Percentiles rank a stretch among this genome's conserved stretches.
Evolutionary conservation across 2,113 vertebrate genomes (phyloP).

Genomic region (Suncus etruscus): DNA sequence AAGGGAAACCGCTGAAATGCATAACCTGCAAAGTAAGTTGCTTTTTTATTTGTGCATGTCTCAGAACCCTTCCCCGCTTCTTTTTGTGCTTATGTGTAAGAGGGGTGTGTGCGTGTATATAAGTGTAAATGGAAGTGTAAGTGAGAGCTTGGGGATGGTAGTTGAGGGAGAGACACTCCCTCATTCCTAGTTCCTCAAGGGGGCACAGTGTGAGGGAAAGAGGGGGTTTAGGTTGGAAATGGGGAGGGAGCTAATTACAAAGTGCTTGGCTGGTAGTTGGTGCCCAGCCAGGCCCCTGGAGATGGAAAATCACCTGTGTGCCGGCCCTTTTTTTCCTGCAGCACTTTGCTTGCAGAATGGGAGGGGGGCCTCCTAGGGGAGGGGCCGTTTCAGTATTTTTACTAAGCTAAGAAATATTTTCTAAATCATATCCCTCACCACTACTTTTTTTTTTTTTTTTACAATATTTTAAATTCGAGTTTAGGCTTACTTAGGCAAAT

Average conservation of each 20-base stretch:
- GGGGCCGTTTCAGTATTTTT: background rate
- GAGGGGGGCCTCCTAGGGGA: background rate
- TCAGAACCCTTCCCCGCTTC: background rate
- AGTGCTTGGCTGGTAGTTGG: slow-evolving; percentile 49
- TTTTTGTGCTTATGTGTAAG: background rate
- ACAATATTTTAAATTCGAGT: slow-evolving; percentile 1
- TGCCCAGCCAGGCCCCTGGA: slow-evolving; percentile 38
- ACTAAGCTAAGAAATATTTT: background rate
- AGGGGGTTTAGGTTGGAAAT: slow-evolving; percentile 55
- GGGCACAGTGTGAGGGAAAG: background rate
- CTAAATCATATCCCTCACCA: background rate
- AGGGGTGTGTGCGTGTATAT: background rate
- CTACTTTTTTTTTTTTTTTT: slow-evolving; percentile 52
- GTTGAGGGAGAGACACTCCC: slow-evolving; percentile 59
- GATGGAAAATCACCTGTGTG: slow-evolving; percentile 80
- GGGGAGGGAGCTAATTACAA: slow-evolving; percentile 59
- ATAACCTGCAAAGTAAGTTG: slow-evolving; percentile 96
- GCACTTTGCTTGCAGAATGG: background rate
- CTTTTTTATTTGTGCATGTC: slow-evolving; percentile 70
- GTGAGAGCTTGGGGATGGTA: slow-evolving; percentile 30
- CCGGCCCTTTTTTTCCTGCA: slow-evolving; percentile 64
- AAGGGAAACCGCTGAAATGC: slow-evolving; percentile 88
- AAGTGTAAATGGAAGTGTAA: background rate
- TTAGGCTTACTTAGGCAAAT: slow-evolving; percentile 36
- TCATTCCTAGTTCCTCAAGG: slow-evolving; percentile 8